Evolutionary conservation across 2,113 vertebrate species (phyloP).

Genomic region (Scortum barcoo): DNA sequence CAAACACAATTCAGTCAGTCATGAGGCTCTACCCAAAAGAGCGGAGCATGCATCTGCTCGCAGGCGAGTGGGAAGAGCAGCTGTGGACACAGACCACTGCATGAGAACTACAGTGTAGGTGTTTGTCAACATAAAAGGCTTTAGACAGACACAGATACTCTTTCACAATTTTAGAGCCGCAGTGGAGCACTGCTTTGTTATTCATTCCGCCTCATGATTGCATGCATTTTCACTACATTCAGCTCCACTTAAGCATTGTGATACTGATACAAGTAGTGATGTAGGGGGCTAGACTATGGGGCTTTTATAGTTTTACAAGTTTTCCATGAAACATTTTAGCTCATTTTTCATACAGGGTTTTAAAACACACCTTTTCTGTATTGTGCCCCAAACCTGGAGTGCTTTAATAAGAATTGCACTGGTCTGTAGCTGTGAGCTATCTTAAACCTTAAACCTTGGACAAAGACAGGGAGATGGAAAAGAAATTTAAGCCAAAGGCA

Average conservation of each 20-base stretch:
- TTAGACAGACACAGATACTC: conserved; percentile 37
- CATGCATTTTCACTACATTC: conserved; percentile 38
- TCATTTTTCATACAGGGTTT: conserved; percentile 27
- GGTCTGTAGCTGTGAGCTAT: conserved; percentile 60
- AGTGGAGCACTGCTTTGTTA: conserved; percentile 25
- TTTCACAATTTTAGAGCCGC: conserved; percentile 48
- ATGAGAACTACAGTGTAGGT: conserved; percentile 73
- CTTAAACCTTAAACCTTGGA: conserved; percentile 65
- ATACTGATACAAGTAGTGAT: conserved; percentile 29
- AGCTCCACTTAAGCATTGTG: conserved; percentile 16
- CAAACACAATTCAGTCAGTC: conserved; percentile 66
- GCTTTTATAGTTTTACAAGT: conserved; percentile 31
- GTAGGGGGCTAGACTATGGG: conserved; percentile 29
- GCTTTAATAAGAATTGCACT: conserved; percentile 50
- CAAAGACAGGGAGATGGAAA: conserved; percentile 67
- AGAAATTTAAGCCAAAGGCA: conserved; percentile 64
- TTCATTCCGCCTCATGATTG: conserved; percentile 33
- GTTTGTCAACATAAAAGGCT: conserved; percentile 67
- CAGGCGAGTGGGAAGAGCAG: conserved; percentile 72
- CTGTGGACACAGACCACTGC: conserved; percentile 61
- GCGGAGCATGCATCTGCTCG: conserved; percentile 56
- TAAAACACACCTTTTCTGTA: conserved; percentile 36
- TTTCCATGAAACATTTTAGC: conserved; percentile 1
- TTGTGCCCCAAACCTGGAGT: conserved; percentile 43
- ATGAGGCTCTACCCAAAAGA: conserved; percentile 49